Percentiles rank a stretch among this genome's conserved stretches.
Evolutionary conservation across 2,888 invertebrate species (phyloP).

Genomic region (Oxytorus armatus): DNA sequence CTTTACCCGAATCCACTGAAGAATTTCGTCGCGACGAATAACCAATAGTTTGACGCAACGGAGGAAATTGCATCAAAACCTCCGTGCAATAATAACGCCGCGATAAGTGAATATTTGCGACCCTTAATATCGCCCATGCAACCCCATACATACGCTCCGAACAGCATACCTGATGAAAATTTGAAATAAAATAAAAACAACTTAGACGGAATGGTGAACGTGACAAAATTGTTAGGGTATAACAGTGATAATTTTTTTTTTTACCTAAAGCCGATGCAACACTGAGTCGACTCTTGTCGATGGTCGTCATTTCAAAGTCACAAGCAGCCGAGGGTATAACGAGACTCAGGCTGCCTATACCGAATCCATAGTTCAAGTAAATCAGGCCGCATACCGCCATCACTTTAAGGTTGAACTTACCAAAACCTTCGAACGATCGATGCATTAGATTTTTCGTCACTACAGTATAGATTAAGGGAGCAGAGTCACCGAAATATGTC

Average conservation of each 20-base stretch:
- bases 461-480: too few relatives aligned
- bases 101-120: slow-evolving; percentile 88
- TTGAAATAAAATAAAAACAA: not conserved
- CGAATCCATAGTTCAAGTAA: slow-evolving; percentile 93
- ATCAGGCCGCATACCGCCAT: slow-evolving; percentile 92
- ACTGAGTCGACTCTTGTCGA: slow-evolving; percentile 91
- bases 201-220: not conserved
- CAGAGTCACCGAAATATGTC: too few relatives aligned
- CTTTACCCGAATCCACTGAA: slow-evolving; percentile 87
- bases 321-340: slow-evolving; percentile 93
- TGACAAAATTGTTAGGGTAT: not conserved
- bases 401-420: slow-evolving; percentile 92
- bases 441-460: not conserved
- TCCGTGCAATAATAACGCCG: slow-evolving; percentile 87
- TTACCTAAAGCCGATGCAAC: slow-evolving; percentile 91
- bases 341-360: slow-evolving; percentile 92
- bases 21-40: slow-evolving; percentile 88
- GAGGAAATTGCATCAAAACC: slow-evolving; percentile 87
- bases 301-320: slow-evolving; percentile 92
- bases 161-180: slow-evolving; percentile 87
- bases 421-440: slow-evolving; percentile 87
- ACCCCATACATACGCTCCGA: slow-evolving; percentile 91
- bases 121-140: slow-evolving; percentile 89
- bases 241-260: slow-evolving; percentile 6
- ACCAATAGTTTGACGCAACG: slow-evolving; percentile 86